These are phyloP conservation scores for Neolamprologus longior DNA, from an alignment of 2,113 vertebrate species.

Conservation along the genomic window DNA sequence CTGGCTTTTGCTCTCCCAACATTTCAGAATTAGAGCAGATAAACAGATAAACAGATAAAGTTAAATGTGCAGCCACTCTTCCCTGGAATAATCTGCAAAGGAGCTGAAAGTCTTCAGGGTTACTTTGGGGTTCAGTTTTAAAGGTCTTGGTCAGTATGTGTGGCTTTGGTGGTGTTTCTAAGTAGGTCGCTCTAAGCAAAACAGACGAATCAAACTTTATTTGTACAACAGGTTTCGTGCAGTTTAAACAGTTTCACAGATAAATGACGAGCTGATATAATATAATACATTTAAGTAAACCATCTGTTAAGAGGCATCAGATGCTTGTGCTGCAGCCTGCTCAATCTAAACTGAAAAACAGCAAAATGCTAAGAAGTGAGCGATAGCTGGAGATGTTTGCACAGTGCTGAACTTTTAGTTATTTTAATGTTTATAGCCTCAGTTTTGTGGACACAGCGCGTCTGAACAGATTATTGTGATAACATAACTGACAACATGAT, in stretches of 20 bases:
- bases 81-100: neutral
- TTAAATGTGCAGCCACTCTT: neutral
- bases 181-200: neutral
- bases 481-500: neutral
- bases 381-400: neutral
- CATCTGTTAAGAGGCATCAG: neutral
- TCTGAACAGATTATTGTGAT: neutral
- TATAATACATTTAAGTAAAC: neutral
- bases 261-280: neutral
- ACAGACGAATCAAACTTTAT: rapidly evolving
- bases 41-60: neutral
- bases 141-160: neutral
- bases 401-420: neutral
- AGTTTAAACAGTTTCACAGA: rapidly evolving
- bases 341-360: rapidly evolving
- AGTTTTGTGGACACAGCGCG: rapidly evolving
- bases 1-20: neutral
- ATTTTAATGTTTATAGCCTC: neutral
- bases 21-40: neutral
- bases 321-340: neutral
- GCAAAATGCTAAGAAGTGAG: neutral
- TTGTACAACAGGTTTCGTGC: neutral
- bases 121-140: neutral
- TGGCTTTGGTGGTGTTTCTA: neutral
- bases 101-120: neutral